Conservation (phyloP, 37 sponge, comb jelly and placozoan genomes). For the Geodia barretti region DNA sequence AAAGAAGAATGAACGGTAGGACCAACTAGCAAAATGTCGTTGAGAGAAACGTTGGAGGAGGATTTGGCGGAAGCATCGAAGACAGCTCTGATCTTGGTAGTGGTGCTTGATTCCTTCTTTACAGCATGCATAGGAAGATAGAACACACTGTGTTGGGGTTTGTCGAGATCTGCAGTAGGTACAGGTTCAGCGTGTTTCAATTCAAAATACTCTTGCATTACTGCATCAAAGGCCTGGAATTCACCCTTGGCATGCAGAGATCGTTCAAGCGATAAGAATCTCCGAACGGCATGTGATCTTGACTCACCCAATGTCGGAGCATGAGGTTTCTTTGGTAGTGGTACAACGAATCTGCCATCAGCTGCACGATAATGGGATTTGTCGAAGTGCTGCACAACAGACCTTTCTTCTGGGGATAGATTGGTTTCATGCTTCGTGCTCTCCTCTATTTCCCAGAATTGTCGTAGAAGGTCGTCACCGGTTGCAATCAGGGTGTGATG, state of each 20-base stretch:
- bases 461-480: slow-evolving; percentile 11
- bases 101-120: slow-evolving; percentile 22
- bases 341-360: slow-evolving; percentile 29
- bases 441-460: slow-evolving; percentile 42
- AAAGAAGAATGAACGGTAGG: slow-evolving; percentile 21
- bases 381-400: slow-evolving; percentile 16
- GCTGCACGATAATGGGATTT: not conserved
- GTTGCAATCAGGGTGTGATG: slow-evolving; percentile 16
- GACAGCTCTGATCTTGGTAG: slow-evolving; percentile 33
- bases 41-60: slow-evolving; percentile 26
- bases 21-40: slow-evolving; percentile 22
- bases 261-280: slow-evolving; percentile 26
- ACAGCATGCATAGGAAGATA: slow-evolving; percentile 52
- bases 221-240: slow-evolving; percentile 14
- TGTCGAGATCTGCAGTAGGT: slow-evolving; percentile 18
- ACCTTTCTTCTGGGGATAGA: slow-evolving; percentile 17
- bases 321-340: not conserved
- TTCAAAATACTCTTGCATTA: slow-evolving; percentile 27
- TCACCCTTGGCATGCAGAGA: slow-evolving; percentile 8
- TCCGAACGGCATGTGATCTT: slow-evolving; percentile 13
- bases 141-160: slow-evolving; percentile 11
- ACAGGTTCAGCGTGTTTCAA: slow-evolving; percentile 25
- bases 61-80: slow-evolving; percentile 35
- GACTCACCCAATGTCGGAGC: slow-evolving; percentile 19
- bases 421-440: not conserved